Percentiles rank a stretch among this genome's conserved stretches.
These are phyloP conservation scores for Cyphomyrmex costatus DNA, from an alignment of 1,140 invertebrate species.

Conservation along the genomic window DNA sequence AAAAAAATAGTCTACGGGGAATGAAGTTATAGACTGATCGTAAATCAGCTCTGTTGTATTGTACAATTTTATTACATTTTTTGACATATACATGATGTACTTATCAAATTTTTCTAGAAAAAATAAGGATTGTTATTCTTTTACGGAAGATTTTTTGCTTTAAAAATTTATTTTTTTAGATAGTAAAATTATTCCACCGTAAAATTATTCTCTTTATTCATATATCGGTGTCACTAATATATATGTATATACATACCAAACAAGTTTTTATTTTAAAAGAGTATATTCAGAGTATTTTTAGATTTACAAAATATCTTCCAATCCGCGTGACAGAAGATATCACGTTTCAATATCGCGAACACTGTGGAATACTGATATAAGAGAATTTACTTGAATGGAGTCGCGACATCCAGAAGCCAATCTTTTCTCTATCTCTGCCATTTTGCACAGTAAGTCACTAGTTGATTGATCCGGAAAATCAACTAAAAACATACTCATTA, in stretches of 20 bases:
- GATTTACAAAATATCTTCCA: conserved; percentile 21
- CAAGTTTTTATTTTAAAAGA: not conserved
- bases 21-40: not conserved
- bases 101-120: not conserved
- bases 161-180: not conserved
- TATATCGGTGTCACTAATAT: not conserved
- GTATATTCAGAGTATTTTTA: not conserved
- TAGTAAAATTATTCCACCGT: not conserved
- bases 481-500: conserved; percentile 88
- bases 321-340: not conserved
- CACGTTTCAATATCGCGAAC: conserved; percentile 88
- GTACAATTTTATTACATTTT: conserved; percentile 26
- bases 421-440: conserved; percentile 94
- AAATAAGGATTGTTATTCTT: not conserved
- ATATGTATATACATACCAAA: not conserved
- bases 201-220: not conserved
- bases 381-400: conserved; percentile 93
- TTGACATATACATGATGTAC: not conserved
- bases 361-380: conserved; percentile 93
- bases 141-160: not conserved
- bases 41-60: not conserved
- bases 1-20: not conserved
- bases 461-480: conserved; percentile 93
- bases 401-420: conserved; percentile 93
- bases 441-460: conserved; percentile 92